Evolutionary conservation across 2,113 vertebrate species (phyloP).

Genomic region (Myiopsitta monachus): DNA sequence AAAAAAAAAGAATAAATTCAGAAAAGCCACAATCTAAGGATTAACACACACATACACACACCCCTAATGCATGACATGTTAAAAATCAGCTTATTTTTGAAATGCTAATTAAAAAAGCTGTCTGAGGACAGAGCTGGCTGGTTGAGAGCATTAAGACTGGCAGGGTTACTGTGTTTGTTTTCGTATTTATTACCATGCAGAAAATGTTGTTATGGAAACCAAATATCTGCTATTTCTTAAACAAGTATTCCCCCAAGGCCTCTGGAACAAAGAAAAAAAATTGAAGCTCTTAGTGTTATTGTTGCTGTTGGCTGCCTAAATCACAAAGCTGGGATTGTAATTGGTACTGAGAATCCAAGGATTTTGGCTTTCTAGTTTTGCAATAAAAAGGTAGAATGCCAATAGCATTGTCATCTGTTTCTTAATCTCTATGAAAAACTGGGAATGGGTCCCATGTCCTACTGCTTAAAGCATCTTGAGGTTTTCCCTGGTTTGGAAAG

Average conservation of each 20-base stretch:
- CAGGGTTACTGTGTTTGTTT: not conserved
- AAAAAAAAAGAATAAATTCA: not conserved
- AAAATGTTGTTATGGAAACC: conserved; percentile 11
- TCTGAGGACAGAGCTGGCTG: not conserved
- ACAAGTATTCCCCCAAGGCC: not conserved
- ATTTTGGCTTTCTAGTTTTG: not conserved
- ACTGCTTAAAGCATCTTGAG: not conserved
- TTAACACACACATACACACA: not conserved
- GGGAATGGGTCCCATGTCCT: not conserved
- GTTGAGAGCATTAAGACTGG: not conserved
- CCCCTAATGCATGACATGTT: not conserved
- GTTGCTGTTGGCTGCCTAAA: not conserved
- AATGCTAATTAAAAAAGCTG: not conserved
- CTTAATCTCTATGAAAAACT: not conserved
- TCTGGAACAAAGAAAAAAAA: not conserved
- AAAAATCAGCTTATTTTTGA: not conserved
- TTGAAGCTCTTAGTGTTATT: not conserved
- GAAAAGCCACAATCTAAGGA: not conserved
- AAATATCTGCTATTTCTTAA: conserved; percentile 5
- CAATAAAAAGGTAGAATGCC: not conserved
- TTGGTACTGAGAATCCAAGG: not conserved
- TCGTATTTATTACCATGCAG: not conserved
- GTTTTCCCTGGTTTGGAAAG: not conserved
- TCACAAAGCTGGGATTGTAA: not conserved
- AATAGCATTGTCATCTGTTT: not conserved